These are phyloP conservation scores for Parochlus steinenii DNA, from an alignment of 2,888 invertebrate genomes.

Conservation along the genomic window DNA sequence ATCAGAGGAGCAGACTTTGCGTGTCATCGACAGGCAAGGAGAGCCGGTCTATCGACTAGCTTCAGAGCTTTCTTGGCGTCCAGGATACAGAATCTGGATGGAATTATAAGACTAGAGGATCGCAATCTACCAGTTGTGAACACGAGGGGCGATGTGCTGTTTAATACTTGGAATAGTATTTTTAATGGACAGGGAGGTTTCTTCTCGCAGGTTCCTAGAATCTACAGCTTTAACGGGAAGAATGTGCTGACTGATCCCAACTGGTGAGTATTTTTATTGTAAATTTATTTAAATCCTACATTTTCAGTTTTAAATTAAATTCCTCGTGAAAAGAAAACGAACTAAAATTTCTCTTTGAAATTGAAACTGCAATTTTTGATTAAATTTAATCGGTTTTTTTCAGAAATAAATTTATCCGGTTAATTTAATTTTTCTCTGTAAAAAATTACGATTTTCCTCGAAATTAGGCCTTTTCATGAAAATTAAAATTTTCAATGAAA, in stretches of 20 bases:
- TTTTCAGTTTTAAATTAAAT: background rate
- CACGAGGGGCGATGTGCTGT: constrained; percentile 71
- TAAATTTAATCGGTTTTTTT: no score
- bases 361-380: no score
- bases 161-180: constrained; percentile 83
- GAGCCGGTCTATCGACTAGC: constrained; percentile 73
- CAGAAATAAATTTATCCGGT: no score
- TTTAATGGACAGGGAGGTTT: constrained; percentile 74
- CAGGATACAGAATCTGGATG: constrained; percentile 81
- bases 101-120: constrained; percentile 75
- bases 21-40: constrained; percentile 81
- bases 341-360: background rate
- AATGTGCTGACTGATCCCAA: constrained; percentile 74
- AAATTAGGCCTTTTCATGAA: no score
- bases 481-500: no score
- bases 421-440: no score
- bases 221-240: constrained; percentile 88
- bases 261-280: constrained; percentile 49
- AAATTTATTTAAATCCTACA: background rate
- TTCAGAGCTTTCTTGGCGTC: constrained; percentile 87
- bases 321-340: no score
- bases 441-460: no score
- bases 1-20: constrained; percentile 88
- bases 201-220: constrained; percentile 62
- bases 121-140: constrained; percentile 82